Conservation (phyloP, 1,140 invertebrate species). For the Tetragonula clypearis region DNA sequence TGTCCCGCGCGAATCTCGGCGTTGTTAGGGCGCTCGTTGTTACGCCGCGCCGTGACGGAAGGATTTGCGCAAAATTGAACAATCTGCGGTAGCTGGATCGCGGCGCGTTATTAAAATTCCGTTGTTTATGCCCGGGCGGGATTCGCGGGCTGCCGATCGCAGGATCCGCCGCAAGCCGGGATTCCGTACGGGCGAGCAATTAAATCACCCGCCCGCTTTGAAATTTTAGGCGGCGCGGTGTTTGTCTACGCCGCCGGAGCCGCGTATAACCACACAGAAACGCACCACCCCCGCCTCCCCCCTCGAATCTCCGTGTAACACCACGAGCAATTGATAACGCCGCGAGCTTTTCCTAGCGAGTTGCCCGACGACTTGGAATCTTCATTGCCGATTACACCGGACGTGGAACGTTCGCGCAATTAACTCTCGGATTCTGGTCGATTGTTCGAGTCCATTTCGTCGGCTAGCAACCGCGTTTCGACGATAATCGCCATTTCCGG, state of each 20-base stretch:
- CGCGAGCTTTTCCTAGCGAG: neutral
- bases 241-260: neutral
- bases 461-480: neutral
- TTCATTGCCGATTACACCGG: neutral
- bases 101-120: constrained; percentile 19
- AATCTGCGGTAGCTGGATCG: neutral
- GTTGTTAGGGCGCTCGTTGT: neutral
- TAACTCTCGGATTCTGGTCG: neutral
- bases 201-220: constrained; percentile 16
- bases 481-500: neutral
- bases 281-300: neutral
- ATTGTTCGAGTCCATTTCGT: neutral
- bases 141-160: constrained; percentile 2
- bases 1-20: neutral
- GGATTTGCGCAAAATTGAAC: constrained; percentile 23
- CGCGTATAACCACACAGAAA: neutral
- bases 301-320: neutral
- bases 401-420: neutral
- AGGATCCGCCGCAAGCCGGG: neutral
- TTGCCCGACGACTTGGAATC: neutral
- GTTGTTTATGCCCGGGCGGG: neutral
- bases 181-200: constrained; percentile 5
- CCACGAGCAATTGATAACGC: constrained; percentile 1
- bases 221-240: constrained; percentile 4
- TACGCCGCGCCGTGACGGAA: neutral